phyloP scores from a whole-genome alignment of 2,797 vertebrate species.

The Trematomus bernacchii region DNA sequence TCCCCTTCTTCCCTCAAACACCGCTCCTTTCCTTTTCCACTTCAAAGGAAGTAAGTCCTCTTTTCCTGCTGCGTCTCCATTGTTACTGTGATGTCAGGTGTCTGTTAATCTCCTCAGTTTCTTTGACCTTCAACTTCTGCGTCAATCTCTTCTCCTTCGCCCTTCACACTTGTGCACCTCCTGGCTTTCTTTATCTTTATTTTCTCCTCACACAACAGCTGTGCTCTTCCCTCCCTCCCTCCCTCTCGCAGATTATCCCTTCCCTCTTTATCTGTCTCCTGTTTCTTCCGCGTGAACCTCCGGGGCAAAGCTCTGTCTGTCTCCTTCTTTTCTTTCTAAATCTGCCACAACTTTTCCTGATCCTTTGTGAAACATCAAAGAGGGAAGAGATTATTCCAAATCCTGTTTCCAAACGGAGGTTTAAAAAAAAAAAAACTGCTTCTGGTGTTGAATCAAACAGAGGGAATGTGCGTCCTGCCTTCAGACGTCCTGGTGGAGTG shows the following conservation, averaged over 20 bases:
- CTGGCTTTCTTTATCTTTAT: conserved; percentile 70
- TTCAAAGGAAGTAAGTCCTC: conserved; percentile 48
- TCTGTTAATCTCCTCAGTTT: conserved; percentile 4
- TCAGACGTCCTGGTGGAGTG: conserved; percentile 57
- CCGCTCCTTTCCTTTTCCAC: conserved; percentile 4
- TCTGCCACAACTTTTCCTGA: conserved; percentile 64
- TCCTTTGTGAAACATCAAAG: conserved; percentile 53
- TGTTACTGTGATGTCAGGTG: conserved; percentile 57
- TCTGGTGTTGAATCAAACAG: conserved; percentile 55
- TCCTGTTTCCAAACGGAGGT: conserved; percentile 39
- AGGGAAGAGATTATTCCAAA: conserved; percentile 53
- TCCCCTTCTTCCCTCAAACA: conserved; percentile 25
- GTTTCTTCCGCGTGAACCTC: conserved; percentile 59
- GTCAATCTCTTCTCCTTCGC: conserved; percentile 50
- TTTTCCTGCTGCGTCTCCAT: conserved; percentile 49
- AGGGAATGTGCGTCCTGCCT: conserved; percentile 55
- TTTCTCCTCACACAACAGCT: conserved; percentile 65
- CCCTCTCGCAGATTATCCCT: conserved; percentile 50
- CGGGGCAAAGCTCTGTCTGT: conserved; percentile 47
- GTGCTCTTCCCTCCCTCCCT: conserved; percentile 59
- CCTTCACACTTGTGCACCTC: conserved; percentile 72
- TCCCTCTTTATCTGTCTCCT: conserved; percentile 65
- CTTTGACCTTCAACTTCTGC: conserved; percentile 44
- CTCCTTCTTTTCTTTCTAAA: conserved; percentile 47
- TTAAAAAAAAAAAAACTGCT: conserved; percentile 33